A percentile compares a stretch with the other conserved stretches of the same genome.
Conservation (phyloP, 2,113 vertebrate genomes). For the Lophochroa leadbeateri region DNA sequence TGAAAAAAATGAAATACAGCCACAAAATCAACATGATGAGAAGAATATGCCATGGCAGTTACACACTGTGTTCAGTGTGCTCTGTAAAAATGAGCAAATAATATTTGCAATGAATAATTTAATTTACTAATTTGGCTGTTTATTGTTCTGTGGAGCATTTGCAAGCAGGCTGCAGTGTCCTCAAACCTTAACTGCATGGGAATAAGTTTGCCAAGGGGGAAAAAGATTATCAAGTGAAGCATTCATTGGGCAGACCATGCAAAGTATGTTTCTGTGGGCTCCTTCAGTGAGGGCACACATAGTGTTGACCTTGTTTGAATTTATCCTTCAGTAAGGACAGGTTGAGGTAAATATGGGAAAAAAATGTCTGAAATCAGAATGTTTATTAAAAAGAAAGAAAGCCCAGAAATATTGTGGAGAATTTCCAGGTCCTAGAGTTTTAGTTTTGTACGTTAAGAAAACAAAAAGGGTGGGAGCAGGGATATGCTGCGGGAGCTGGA, state of each 20-base stretch:
- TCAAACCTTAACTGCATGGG: background rate
- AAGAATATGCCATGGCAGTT: background rate
- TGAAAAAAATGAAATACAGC: background rate
- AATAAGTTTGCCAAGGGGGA: background rate
- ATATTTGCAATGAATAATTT: conserved; percentile 36
- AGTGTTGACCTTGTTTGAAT: background rate
- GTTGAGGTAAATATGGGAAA: background rate
- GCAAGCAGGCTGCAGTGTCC: background rate
- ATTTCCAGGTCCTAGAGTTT: background rate
- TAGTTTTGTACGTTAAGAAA: background rate
- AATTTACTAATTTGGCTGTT: background rate
- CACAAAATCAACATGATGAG: background rate
- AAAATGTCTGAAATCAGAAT: background rate
- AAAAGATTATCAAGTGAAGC: background rate
- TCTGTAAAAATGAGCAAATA: conserved; percentile 11
- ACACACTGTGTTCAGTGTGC: background rate
- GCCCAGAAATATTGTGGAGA: accelerated
- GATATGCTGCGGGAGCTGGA: background rate
- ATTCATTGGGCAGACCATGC: background rate
- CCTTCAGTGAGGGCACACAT: background rate
- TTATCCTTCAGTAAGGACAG: background rate
- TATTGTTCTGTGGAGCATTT: background rate
- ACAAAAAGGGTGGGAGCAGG: background rate
- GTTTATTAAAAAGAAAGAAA: background rate
- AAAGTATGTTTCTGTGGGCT: background rate